Evolutionary conservation across 1,140 invertebrate genomes (phyloP).

Genomic region (Apis laboriosa): DNA sequence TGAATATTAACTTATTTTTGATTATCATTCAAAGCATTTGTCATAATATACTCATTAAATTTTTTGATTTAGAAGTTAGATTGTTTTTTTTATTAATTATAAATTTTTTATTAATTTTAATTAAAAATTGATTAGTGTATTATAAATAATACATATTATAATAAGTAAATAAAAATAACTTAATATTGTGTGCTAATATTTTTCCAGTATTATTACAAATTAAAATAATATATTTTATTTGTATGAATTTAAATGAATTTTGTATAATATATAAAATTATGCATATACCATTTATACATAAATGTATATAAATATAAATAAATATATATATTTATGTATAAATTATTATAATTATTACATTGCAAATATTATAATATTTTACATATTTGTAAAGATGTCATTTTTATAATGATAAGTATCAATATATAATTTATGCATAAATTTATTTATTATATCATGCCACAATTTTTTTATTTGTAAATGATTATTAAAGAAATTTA

Average conservation of each 20-base stretch:
- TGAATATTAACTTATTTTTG: not conserved
- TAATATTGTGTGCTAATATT: slow-evolving; percentile 64
- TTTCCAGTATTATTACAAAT: slow-evolving; percentile 65
- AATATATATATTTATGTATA: not conserved
- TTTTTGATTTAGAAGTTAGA: slow-evolving; percentile 14
- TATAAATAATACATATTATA: slow-evolving; percentile 25
- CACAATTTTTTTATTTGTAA: not conserved
- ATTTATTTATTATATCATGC: not conserved
- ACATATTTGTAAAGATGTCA: not conserved
- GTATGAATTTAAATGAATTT: slow-evolving; percentile 33
- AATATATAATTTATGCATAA: not conserved
- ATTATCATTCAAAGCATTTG: slow-evolving; percentile 33
- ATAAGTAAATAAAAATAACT: slow-evolving; percentile 37
- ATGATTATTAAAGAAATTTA: not conserved
- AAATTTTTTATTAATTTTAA: slow-evolving; percentile 22
- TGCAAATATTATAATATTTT: not conserved
- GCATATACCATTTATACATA: slow-evolving; percentile 2
- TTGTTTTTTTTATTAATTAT: slow-evolving; percentile 1
- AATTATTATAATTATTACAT: slow-evolving; percentile 3
- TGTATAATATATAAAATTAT: slow-evolving; percentile 35
- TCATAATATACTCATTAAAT: slow-evolving; percentile 3
- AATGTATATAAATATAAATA: not conserved
- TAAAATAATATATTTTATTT: slow-evolving; percentile 47
- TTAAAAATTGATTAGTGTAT: slow-evolving; percentile 50
- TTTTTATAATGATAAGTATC: not conserved